These are phyloP conservation scores for Apolygus lucorum DNA, from an alignment of 1,140 invertebrate genomes.

Conservation along the genomic window DNA sequence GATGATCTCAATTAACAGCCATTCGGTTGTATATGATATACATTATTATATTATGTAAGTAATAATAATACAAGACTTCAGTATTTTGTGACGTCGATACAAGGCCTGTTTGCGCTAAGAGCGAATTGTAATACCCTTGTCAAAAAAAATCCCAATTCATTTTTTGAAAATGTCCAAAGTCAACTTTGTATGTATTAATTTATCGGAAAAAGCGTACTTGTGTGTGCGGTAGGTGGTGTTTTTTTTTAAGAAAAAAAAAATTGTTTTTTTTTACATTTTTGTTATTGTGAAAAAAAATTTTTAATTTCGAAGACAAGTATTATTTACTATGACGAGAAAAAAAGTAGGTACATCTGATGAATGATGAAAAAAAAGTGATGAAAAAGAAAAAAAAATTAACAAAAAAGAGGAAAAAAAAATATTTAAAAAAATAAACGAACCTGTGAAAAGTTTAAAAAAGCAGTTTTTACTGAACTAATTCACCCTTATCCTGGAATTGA, in stretches of 20 bases:
- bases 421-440: constrained; percentile 1
- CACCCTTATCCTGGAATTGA: no score
- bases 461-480: background rate
- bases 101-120: constrained; percentile 10
- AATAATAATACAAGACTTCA: constrained; percentile 22
- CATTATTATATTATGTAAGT: constrained; percentile 17
- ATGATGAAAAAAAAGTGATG: background rate
- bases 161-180: constrained; percentile 19
- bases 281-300: background rate
- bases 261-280: constrained; percentile 6
- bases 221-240: background rate
- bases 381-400: constrained; percentile 1
- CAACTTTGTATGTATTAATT: background rate
- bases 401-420: constrained; percentile 1
- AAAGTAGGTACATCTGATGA: constrained; percentile 10
- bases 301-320: background rate
- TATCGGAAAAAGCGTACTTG: background rate
- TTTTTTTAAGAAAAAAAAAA: no score
- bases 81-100: constrained; percentile 18
- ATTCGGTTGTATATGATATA: constrained; percentile 20
- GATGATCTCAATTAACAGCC: constrained; percentile 23
- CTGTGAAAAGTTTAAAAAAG: background rate
- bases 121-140: background rate
- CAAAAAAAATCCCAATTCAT: background rate
- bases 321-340: constrained; percentile 14